Evolutionary conservation across 2,113 vertebrate species (phyloP).

Genomic region (Synodontis membranacea): DNA sequence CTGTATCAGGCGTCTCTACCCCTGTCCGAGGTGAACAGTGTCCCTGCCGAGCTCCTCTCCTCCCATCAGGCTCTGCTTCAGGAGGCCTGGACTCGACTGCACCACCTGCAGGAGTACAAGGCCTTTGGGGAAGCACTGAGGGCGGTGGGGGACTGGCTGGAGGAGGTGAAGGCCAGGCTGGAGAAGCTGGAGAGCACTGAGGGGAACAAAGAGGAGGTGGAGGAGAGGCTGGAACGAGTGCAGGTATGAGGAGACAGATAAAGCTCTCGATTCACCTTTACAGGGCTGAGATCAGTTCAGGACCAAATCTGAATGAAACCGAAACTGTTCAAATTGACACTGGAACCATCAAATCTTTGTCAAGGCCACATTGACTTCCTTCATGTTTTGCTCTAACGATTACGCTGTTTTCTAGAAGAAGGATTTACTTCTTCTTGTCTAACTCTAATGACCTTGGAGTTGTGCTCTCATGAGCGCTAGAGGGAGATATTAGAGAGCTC

Average conservation of each 20-base stretch:
- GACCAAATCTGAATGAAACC: background rate
- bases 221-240: conserved; percentile 80
- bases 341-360: background rate
- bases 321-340: background rate
- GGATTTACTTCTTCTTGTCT: background rate
- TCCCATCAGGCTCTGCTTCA: conserved; percentile 83
- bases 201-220: conserved; percentile 82
- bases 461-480: background rate
- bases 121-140: conserved; percentile 85
- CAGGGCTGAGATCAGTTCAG: background rate
- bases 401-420: background rate
- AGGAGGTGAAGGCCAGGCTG: conserved; percentile 81
- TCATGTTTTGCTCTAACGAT: background rate
- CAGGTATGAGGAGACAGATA: conserved; percentile 75
- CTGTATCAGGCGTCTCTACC: conserved; percentile 82
- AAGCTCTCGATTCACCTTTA: background rate
- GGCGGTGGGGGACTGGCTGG: conserved; percentile 85
- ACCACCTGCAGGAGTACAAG: conserved; percentile 85
- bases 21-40: conserved; percentile 78
- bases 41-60: conserved; percentile 79
- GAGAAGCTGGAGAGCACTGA: conserved; percentile 80
- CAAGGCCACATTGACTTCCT: background rate
- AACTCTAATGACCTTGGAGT: too few species aligned
- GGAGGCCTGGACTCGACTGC: conserved; percentile 79
- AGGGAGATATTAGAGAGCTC: conserved; percentile 2